Conservation (phyloP, 2,113 vertebrate genomes). For the Aythya baeri region DNA sequence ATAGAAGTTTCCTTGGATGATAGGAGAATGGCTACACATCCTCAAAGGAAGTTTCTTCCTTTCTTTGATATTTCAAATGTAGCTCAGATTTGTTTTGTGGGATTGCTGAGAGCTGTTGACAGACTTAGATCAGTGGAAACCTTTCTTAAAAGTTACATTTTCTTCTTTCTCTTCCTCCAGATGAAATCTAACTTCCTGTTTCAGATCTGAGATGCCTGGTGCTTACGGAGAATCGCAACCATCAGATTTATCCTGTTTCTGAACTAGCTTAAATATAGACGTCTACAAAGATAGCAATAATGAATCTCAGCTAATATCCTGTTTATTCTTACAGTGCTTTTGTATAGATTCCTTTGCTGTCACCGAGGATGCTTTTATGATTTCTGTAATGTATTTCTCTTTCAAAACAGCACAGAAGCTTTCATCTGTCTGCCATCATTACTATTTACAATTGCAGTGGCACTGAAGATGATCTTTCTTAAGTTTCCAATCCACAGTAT, state of each 20-base stretch:
- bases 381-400: constrained; percentile 72
- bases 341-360: constrained; percentile 50
- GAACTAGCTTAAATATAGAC: constrained; percentile 22
- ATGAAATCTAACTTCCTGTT: constrained; percentile 15
- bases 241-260: background rate
- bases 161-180: background rate
- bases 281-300: constrained; percentile 17
- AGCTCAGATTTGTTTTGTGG: background rate
- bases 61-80: background rate
- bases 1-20: background rate
- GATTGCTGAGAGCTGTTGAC: background rate
- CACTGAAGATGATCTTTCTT: constrained; percentile 71
- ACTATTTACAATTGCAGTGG: constrained; percentile 63
- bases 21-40: background rate
- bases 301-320: constrained; percentile 55
- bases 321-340: constrained; percentile 47
- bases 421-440: constrained; percentile 72
- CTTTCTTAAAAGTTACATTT: background rate
- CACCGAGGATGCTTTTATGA: constrained; percentile 55
- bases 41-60: background rate
- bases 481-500: constrained; percentile 66
- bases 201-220: background rate
- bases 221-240: background rate
- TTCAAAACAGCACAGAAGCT: constrained; percentile 52
- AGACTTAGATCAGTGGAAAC: background rate